Evolutionary conservation across 2,113 vertebrate genomes (phyloP).

Genomic region (Tympanuchus pallidicinctus): DNA sequence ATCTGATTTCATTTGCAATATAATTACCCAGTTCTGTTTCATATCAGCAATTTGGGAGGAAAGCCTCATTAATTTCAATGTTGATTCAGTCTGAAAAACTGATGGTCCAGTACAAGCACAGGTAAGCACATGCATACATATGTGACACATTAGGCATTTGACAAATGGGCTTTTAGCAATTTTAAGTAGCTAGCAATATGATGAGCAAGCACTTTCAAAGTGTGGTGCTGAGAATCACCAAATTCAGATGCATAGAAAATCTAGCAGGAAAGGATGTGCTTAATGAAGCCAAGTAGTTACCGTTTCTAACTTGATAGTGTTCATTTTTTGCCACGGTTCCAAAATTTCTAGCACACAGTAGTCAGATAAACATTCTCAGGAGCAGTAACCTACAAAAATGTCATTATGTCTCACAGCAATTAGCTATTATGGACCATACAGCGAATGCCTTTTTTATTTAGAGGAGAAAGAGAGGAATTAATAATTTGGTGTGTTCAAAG

Average conservation of each 20-base stretch:
- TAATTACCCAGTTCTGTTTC: neutral
- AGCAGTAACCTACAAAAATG: neutral
- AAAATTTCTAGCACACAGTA: neutral
- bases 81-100: neutral
- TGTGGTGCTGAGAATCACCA: neutral
- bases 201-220: neutral
- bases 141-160: neutral
- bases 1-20: neutral
- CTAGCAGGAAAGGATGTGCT: neutral
- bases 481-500: conserved; percentile 5
- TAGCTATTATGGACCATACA: neutral
- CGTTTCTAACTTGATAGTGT: neutral
- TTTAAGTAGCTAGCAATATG: neutral
- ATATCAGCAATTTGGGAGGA: neutral
- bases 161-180: neutral
- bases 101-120: neutral
- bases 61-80: neutral
- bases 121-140: rapidly evolving
- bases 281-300: neutral
- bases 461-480: neutral
- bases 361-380: neutral
- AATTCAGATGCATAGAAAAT: neutral
- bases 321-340: neutral
- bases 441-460: neutral
- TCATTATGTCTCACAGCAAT: neutral